Conservation (phyloP, 37 sponge, comb jelly and placozoan species). For the Aplysina aerophoba region DNA sequence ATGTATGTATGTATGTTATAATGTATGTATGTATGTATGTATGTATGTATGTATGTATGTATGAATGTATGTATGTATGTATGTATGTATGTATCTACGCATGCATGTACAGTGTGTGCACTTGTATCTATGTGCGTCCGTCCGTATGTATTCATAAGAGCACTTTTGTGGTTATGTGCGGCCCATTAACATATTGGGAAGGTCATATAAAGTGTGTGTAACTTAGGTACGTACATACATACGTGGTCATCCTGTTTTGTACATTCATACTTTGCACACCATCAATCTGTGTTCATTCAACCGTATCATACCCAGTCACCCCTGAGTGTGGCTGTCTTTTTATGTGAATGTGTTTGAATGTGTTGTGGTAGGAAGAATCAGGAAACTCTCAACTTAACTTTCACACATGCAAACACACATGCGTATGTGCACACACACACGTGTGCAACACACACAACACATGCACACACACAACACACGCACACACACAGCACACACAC, state of each 20-base stretch:
- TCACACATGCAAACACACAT: background rate
- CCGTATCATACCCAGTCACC: no score
- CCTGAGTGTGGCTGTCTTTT: slow-evolving; percentile 25
- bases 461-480: no score
- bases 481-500: no score
- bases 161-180: no score
- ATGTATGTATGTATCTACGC: background rate
- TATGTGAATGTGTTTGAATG: slow-evolving; percentile 9
- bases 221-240: background rate
- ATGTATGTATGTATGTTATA: slow-evolving; percentile 16
- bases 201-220: background rate
- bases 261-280: no score
- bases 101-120: background rate
- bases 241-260: no score
- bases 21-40: background rate
- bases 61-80: background rate
- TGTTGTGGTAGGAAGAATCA: background rate
- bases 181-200: no score
- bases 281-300: no score
- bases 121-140: background rate
- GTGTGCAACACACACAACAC: no score
- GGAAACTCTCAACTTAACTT: no score
- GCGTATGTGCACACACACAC: background rate
- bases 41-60: slow-evolving; percentile 35
- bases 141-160: slow-evolving; percentile 6